Evolutionary conservation across 1,140 invertebrate genomes (phyloP).

Genomic region (Charaxes varanes): DNA sequence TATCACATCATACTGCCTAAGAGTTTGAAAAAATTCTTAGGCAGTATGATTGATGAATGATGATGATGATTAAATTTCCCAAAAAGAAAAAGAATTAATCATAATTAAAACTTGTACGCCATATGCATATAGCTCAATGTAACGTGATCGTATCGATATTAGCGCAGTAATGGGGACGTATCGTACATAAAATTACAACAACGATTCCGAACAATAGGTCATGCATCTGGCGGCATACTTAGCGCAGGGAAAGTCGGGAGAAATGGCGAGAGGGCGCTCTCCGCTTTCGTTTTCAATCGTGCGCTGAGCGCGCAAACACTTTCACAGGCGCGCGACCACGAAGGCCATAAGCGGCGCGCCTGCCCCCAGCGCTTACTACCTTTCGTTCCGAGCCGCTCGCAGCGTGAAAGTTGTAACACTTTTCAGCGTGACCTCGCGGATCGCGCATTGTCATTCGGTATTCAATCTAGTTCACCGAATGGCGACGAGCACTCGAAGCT

Average conservation of each 20-base stretch:
- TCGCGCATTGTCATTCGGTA: slow-evolving; percentile 62
- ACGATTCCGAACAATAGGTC: slow-evolving; percentile 48
- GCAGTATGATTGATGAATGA: no score
- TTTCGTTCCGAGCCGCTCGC: slow-evolving; percentile 51
- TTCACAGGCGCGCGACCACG: slow-evolving; percentile 59
- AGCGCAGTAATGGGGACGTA: no score
- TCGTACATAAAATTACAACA: slow-evolving; percentile 24
- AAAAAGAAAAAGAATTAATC: no score
- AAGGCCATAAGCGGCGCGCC: slow-evolving; percentile 48
- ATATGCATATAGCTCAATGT: no score
- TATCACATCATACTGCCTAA: no score
- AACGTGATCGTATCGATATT: no score
- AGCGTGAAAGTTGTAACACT: slow-evolving; percentile 74
- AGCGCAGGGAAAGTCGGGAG: slow-evolving; percentile 67
- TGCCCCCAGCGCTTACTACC: slow-evolving; percentile 49
- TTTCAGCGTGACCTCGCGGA: slow-evolving; percentile 67
- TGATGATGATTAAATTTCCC: no score
- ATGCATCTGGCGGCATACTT: slow-evolving; percentile 65
- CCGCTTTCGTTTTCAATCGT: slow-evolving; percentile 71
- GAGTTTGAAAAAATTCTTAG: no score
- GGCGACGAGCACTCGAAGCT: slow-evolving; percentile 37
- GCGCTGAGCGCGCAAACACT: slow-evolving; percentile 61
- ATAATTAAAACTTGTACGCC: no score
- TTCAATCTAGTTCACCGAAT: slow-evolving; percentile 62
- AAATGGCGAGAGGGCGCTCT: slow-evolving; percentile 71